Evolutionary conservation across 2,113 vertebrate genomes (phyloP).

Genomic region (Astatotilapia flaviijosephi): DNA sequence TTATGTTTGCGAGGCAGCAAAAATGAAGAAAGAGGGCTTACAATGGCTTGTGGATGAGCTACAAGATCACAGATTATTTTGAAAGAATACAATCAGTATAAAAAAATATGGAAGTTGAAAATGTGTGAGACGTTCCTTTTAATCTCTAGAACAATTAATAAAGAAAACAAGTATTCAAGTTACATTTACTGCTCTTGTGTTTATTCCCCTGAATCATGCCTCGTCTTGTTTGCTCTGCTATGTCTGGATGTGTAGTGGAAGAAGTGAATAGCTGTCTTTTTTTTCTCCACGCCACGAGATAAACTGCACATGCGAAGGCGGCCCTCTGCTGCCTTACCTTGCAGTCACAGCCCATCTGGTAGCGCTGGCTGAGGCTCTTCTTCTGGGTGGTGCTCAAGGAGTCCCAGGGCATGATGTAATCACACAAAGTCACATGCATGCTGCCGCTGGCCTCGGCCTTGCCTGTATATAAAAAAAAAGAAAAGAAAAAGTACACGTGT

Average conservation of each 20-base stretch:
- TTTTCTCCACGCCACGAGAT: neutral
- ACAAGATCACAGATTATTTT: neutral
- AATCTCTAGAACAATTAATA: neutral
- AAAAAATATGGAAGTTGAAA: neutral
- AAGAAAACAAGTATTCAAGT: neutral
- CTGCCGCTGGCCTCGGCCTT: conserved; percentile 83
- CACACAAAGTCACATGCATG: conserved; percentile 94
- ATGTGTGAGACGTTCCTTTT: neutral
- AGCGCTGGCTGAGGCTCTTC: conserved; percentile 96
- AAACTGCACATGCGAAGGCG: neutral
- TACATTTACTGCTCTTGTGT: neutral
- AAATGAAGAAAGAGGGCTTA: neutral
- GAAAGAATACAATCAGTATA: neutral
- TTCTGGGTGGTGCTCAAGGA: conserved; percentile 91
- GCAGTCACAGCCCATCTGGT: conserved; percentile 98
- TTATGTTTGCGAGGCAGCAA: neutral
- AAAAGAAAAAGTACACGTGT: neutral
- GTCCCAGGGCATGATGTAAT: conserved; percentile 95
- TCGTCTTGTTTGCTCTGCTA: neutral
- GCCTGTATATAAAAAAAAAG: conserved; percentile 63
- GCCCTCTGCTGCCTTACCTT: conserved; percentile 77
- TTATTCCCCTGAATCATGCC: neutral
- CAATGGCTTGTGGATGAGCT: neutral
- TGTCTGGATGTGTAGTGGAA: conserved; percentile 1
- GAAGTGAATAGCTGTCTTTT: neutral